These are phyloP conservation scores for Busseola fusca DNA, from an alignment of 2,888 invertebrate species.

Conservation along the genomic window DNA sequence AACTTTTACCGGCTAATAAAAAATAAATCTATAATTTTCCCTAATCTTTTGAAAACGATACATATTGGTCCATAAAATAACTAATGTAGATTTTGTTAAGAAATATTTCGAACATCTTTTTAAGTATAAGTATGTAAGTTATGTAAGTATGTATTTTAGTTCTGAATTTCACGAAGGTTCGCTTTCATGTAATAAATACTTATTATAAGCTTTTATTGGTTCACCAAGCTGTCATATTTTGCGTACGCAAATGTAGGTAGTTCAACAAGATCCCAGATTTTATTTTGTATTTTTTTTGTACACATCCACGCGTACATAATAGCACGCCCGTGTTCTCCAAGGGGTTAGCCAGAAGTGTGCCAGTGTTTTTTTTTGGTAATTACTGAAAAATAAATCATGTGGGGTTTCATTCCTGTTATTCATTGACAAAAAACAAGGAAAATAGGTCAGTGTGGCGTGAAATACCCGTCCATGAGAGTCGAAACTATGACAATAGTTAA, in stretches of 20 bases:
- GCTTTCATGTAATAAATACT: no score
- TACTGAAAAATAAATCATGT: neutral
- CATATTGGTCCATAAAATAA: neutral
- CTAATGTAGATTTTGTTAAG: neutral
- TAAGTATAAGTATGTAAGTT: no score
- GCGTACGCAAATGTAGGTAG: neutral
- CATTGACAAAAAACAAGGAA: slow-evolving; percentile 11
- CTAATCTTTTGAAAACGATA: no score
- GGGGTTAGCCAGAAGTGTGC: no score
- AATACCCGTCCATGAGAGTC: slow-evolving; percentile 24
- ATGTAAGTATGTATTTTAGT: neutral
- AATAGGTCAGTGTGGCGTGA: slow-evolving; percentile 14
- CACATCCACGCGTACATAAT: no score
- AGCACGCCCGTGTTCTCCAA: no score
- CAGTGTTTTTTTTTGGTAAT: neutral
- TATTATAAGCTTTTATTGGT: neutral
- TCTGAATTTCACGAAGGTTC: neutral
- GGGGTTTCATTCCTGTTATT: neutral
- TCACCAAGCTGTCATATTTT: no score
- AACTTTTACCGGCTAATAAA: no score
- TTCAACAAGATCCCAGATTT: neutral
- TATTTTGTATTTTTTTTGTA: no score
- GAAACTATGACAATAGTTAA: slow-evolving; percentile 4
- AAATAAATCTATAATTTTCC: no score
- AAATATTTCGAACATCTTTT: neutral